phyloP scores from a whole-genome alignment of 2,797 vertebrate species.

The Pipistrellus pygmaeus region DNA sequence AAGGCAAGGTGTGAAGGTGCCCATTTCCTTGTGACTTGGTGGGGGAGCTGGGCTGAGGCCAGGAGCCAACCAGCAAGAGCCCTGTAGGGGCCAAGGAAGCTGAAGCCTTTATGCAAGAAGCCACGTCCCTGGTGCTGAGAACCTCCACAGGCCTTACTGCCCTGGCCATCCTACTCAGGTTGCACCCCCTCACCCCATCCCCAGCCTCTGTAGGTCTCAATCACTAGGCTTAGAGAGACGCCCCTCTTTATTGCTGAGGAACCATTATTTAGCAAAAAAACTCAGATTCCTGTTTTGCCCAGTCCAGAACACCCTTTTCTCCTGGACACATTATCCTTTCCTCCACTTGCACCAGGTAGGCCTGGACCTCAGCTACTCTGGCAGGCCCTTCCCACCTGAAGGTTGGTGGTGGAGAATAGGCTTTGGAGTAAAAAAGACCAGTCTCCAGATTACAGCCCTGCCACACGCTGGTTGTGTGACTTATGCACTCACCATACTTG shows the following conservation, averaged over 20 bases:
- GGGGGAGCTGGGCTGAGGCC: not conserved
- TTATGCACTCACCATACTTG: not conserved
- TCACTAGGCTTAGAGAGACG: too few relatives aligned
- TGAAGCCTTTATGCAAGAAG: not conserved
- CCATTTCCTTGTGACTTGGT: not conserved
- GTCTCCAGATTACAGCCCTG: not conserved
- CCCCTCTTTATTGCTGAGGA: not conserved
- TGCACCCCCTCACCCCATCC: too few relatives aligned
- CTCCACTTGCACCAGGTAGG: constrained; percentile 70
- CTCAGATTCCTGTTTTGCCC: not conserved
- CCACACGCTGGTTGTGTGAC: not conserved
- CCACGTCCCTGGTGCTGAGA: not conserved
- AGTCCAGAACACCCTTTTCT: not conserved
- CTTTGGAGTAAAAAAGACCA: not conserved
- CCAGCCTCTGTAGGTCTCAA: not conserved
- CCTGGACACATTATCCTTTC: constrained; percentile 15
- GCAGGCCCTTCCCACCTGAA: not conserved
- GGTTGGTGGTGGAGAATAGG: not conserved
- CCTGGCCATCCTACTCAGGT: not conserved
- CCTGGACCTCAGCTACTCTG: constrained; percentile 58
- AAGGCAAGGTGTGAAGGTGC: not conserved
- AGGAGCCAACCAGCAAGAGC: not conserved
- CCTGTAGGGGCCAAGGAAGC: not conserved
- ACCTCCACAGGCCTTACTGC: not conserved
- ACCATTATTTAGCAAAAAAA: not conserved